Conservation (phyloP, 2,888 invertebrate species). For the Zele albiditarsus region DNA sequence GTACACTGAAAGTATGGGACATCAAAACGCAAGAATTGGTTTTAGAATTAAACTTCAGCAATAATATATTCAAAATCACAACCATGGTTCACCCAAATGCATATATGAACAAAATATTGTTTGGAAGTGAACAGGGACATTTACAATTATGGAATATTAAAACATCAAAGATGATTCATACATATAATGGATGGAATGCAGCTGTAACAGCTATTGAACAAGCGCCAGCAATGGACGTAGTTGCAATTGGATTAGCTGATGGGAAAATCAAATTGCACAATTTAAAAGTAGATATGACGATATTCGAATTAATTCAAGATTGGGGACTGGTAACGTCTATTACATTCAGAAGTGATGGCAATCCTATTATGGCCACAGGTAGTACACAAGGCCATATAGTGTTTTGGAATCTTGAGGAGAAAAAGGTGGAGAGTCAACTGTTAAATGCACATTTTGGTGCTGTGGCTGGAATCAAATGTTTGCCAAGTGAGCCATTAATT, state of each 20-base stretch:
- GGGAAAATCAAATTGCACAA: slow-evolving; percentile 92
- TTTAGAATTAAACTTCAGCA: slow-evolving; percentile 81
- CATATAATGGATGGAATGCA: slow-evolving; percentile 84
- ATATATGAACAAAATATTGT: slow-evolving; percentile 93
- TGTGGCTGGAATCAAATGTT: slow-evolving; percentile 87
- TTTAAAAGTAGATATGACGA: slow-evolving; percentile 85
- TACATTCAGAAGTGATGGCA: slow-evolving; percentile 90
- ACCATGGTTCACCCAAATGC: slow-evolving; percentile 93
- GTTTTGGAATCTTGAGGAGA: slow-evolving; percentile 94
- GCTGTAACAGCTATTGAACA: slow-evolving; percentile 85
- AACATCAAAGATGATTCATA: slow-evolving; percentile 82
- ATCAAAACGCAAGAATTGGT: slow-evolving; percentile 82
- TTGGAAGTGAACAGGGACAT: slow-evolving; percentile 89
- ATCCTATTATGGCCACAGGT: slow-evolving; percentile 89
- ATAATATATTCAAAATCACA: slow-evolving; percentile 83
- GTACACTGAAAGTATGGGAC: slow-evolving; percentile 88
- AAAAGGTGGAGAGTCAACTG: slow-evolving; percentile 85
- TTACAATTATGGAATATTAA: slow-evolving; percentile 94
- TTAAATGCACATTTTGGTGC: slow-evolving; percentile 83
- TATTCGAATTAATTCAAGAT: slow-evolving; percentile 92
- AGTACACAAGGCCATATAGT: slow-evolving; percentile 89
- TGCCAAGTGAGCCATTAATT: slow-evolving; percentile 91
- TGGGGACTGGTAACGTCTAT: slow-evolving; percentile 91
- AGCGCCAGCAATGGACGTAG: slow-evolving; percentile 94
- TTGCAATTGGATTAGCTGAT: slow-evolving; percentile 88